Evolutionary conservation across 2,113 vertebrate genomes (phyloP), one percentile per base, ranked within the genome.

Genomic region (Pontoporia blainvillei): DNA sequence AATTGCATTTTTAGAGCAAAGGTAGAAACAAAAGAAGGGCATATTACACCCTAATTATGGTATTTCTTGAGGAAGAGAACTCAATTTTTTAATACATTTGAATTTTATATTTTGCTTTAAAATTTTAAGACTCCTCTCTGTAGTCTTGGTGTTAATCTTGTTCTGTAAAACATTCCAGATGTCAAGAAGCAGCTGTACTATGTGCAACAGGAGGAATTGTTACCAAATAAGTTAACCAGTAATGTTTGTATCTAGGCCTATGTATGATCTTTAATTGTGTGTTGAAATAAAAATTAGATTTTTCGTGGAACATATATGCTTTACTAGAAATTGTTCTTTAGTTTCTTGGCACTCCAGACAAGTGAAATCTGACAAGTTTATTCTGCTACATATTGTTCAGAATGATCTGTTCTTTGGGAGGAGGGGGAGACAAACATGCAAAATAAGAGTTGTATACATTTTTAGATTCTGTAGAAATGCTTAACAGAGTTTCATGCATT

Each of bases 401-500:
- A 87, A 73, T 71, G 31, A 54, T 71, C 54, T 96, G 27, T 84
- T 85, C 67, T 89, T 72, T 57, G n/a, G 57, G 57, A 49, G 41
- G 12, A 18, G 34, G 23, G 39, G n/a, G 44, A 36, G 27, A 69
- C 76, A 95, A 71, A 93, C 29, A 54, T 90, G 34, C 72, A 97
- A 95, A 96, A 67, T 72, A 84, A 86, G 25, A 93, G 44, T 96
- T 98, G 79, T 97, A 90, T 90, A 97, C 95, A 97, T 82, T 89
- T 95, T 96, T 75, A 39, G 73, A 61, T 95, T 95, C 84, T 96
- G 85, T 94, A 94, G 95, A 98, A 97, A 96, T 52, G 81, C 97
- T 97, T 86, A 93, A 82, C 96, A 97, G 81, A 96, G 90, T 98
- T 98, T 95, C 82, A 86, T 86, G 49, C 64, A 39, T 96, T 97